These are phyloP conservation scores for Micrasema longulum DNA, from an alignment of 1,140 invertebrate genomes.

Conservation along the genomic window DNA sequence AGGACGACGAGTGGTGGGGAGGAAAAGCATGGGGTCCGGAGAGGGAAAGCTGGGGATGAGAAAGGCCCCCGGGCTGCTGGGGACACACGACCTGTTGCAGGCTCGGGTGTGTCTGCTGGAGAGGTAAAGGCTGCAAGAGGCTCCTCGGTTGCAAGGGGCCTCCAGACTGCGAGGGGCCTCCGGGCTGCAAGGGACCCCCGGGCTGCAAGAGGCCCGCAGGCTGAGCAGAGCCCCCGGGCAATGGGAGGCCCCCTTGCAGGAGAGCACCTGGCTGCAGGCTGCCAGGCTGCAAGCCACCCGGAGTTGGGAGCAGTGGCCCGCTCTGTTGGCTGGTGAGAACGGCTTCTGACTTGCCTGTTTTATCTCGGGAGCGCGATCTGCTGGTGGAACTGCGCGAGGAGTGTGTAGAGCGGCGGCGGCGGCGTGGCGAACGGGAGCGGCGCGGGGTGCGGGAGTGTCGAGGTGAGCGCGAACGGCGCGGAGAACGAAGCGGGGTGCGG, in stretches of 20 bases:
- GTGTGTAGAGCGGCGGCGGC: slow-evolving; percentile 58
- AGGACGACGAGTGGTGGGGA: not conserved
- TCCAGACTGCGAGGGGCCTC: not conserved
- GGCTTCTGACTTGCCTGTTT: slow-evolving; percentile 67
- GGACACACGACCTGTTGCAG: not conserved
- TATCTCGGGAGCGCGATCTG: slow-evolving; percentile 59
- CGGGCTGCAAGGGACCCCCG: not conserved
- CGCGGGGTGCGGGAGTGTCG: slow-evolving; percentile 61
- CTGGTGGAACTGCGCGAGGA: slow-evolving; percentile 58
- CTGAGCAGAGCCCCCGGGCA: not conserved
- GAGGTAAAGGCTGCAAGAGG: slow-evolving; percentile 1
- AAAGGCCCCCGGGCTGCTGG: not conserved
- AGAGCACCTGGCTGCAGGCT: slow-evolving; percentile 59
- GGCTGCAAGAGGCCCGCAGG: not conserved
- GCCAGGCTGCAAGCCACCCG: slow-evolving; percentile 57
- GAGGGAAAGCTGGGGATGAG: not conserved
- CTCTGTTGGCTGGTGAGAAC: slow-evolving; percentile 57
- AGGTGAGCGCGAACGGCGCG: slow-evolving; percentile 56
- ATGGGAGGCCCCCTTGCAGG: slow-evolving; percentile 42
- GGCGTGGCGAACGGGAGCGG: slow-evolving; percentile 48
- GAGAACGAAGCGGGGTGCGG: slow-evolving; percentile 48
- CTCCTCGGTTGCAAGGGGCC: not conserved
- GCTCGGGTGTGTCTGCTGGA: not conserved
- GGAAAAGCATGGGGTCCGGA: not conserved
- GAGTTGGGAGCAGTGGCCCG: slow-evolving; percentile 58